Evolutionary conservation across 2,888 invertebrate species (phyloP).

Genomic region (Metalampra italica): DNA sequence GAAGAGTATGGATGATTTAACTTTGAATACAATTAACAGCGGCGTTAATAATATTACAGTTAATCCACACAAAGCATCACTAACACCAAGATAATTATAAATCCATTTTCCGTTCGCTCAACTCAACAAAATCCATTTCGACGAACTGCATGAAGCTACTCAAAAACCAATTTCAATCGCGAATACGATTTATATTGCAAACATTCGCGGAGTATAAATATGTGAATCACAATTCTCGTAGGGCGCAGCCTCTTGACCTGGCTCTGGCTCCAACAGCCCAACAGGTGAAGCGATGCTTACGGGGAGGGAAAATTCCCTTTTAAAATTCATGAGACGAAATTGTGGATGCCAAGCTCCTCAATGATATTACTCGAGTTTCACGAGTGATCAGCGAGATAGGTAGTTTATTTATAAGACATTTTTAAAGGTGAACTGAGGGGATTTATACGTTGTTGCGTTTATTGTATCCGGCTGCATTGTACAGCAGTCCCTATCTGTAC

Average conservation of each 20-base stretch:
- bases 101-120: not conserved
- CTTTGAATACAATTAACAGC: not conserved
- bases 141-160: too few relatives aligned
- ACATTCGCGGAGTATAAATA: constrained; percentile 13
- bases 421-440: not conserved
- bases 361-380: constrained; percentile 17
- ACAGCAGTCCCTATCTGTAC: too few relatives aligned
- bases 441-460: not conserved
- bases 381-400: constrained; percentile 17
- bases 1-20: too few relatives aligned
- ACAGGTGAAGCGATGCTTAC: constrained; percentile 18
- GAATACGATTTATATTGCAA: constrained; percentile 2
- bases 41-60: not conserved
- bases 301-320: constrained; percentile 25
- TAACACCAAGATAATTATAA: not conserved
- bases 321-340: constrained; percentile 41
- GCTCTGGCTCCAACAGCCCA: constrained; percentile 14
- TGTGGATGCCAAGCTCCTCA: constrained; percentile 22
- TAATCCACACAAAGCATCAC: not conserved
- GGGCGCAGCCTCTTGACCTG: constrained; percentile 16
- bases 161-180: constrained; percentile 1
- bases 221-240: constrained; percentile 18
- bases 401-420: constrained; percentile 11
- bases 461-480: too few relatives aligned
- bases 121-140: not conserved